Evolutionary conservation across 37 sponge, comb jelly and placozoan genomes (phyloP), one percentile per base, ranked within the genome.

Genomic region (Aplysina aerophoba): DNA sequence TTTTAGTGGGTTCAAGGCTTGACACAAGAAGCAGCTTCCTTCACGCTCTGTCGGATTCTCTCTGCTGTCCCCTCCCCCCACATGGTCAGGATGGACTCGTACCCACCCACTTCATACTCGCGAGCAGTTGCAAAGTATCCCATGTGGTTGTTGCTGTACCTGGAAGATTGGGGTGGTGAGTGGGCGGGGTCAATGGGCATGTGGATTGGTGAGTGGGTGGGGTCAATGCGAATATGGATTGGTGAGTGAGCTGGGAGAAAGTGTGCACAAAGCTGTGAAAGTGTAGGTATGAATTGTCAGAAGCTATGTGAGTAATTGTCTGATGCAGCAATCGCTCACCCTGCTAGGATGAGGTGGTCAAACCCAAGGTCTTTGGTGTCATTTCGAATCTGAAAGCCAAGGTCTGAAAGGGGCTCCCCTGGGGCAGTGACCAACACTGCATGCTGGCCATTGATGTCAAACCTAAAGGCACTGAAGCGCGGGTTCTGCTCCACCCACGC

Each of bases 61-160:
- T 78, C 79, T 30, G 86, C 86, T 27, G 86, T 86, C 56, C 54
- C 86, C 31, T 19, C 54, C 36, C 86, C 86, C 86, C 86, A 86
- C 62, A 86, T 33, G 55, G 86, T 86, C 64, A 86, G 53, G 24
- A 86, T 64, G 38, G 80, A 78, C 67, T 86, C 86, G 35, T 86
- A 86, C 13, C 86, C 86, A 4, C 86, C 86, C n/a, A 86, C 86
- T 31, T 86, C 86, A 77, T 86, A 86, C 56, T 86, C 86, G 8
- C 59, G 31, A 21, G 25, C 3, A 56, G 86, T 86, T 21, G 86
- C 86, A 79, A 86, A 86, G 68, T 86, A 86, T 0, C 86, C 86
- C 86, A 86, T 86, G 79, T 86, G 86, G 55, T 78, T 58, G 50
- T 86, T 86, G 64, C 86, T 86, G 64, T 86, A 86, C 55, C 86